These are phyloP conservation scores for Vollenhovia emeryi DNA, from an alignment of 1,140 invertebrate genomes.

Conservation along the genomic window DNA sequence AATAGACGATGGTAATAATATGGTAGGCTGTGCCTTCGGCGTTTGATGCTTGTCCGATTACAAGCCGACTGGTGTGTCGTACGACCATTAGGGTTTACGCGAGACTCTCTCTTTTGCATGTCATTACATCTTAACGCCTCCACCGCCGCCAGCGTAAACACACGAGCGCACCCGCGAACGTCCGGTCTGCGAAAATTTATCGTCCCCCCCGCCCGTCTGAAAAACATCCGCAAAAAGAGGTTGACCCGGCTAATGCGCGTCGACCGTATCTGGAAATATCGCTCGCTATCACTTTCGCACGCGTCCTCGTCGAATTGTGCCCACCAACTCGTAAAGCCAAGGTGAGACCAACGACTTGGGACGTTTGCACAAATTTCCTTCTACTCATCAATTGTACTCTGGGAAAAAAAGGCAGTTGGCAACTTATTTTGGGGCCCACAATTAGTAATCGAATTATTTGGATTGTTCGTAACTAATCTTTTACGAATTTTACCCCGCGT, in stretches of 20 bases:
- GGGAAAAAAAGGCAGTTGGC: no score
- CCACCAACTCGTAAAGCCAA: background rate
- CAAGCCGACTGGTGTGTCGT: constrained; percentile 20
- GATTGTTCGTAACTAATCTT: no score
- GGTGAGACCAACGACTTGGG: background rate
- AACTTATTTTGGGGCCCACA: no score
- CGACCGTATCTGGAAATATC: background rate
- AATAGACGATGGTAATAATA: constrained; percentile 31
- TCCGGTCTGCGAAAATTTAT: constrained; percentile 54
- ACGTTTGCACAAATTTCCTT: background rate
- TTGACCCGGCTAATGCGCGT: constrained; percentile 14
- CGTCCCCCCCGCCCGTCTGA: background rate
- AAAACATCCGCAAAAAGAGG: constrained; percentile 6
- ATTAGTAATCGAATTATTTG: no score
- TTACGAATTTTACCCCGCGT: no score
- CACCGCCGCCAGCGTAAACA: background rate
- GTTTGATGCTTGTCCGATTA: constrained; percentile 50
- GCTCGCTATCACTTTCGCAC: background rate
- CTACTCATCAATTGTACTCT: no score
- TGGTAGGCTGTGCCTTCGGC: constrained; percentile 19
- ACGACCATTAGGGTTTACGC: constrained; percentile 42
- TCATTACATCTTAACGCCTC: constrained; percentile 31
- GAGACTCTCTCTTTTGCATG: constrained; percentile 51
- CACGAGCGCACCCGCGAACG: constrained; percentile 12
- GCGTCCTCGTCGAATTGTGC: background rate